Percentiles rank a stretch among this genome's conserved stretches.
Conservation (phyloP, 2,113 vertebrate species). For the Sinocyclocheilus grahami region DNA sequence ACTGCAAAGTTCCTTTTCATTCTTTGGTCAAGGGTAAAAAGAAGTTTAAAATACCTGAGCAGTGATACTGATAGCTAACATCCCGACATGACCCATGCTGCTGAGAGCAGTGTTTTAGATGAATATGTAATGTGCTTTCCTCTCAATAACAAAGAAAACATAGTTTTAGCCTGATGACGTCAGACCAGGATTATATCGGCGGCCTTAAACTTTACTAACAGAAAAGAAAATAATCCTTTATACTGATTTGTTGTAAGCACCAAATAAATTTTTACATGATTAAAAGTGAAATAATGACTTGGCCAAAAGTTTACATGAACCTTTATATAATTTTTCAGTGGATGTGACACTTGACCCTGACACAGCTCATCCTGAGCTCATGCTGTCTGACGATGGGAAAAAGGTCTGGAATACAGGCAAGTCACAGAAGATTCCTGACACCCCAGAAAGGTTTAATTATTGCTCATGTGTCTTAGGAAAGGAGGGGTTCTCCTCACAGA, state of each 20-base stretch:
- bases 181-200: too few species aligned
- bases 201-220: background rate
- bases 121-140: too few species aligned
- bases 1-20: too few species aligned
- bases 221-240: background rate
- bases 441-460: background rate
- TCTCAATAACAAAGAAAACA: too few species aligned
- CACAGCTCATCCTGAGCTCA: slow-evolving; percentile 17
- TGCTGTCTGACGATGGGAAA: slow-evolving; percentile 11
- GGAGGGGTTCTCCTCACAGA: background rate
- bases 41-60: too few species aligned
- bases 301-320: background rate
- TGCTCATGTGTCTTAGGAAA: slow-evolving; percentile 29
- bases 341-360: slow-evolving; percentile 21
- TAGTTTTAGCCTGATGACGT: too few species aligned
- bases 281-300: background rate
- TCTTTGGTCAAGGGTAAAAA: too few species aligned
- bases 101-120: too few species aligned
- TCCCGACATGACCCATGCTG: too few species aligned
- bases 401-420: slow-evolving; percentile 5
- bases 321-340: background rate
- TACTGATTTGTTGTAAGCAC: background rate
- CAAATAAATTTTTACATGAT: background rate
- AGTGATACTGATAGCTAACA: too few species aligned
- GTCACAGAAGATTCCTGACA: slow-evolving; percentile 4